Conservation (phyloP, 1,140 invertebrate species). For the Bombus huntii region DNA sequence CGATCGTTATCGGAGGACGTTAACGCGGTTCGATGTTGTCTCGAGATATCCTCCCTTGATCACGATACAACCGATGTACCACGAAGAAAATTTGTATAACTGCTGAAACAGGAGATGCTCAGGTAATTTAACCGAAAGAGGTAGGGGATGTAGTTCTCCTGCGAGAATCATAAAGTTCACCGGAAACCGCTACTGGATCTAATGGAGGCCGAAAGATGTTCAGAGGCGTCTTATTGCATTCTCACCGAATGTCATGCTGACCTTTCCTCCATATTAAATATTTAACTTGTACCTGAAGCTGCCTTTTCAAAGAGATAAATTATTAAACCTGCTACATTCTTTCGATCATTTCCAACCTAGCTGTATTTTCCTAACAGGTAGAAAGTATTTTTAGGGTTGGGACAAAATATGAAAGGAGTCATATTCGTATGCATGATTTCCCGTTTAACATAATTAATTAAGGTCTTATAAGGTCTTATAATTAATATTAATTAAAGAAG, state of each 20-base stretch:
- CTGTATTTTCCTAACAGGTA: too few relatives aligned
- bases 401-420: too few relatives aligned
- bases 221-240: not conserved
- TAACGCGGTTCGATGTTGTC: not conserved
- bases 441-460: too few relatives aligned
- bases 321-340: not conserved
- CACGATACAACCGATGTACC: too few relatives aligned
- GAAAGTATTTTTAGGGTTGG: too few relatives aligned
- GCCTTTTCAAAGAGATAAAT: not conserved
- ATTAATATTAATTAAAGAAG: too few relatives aligned
- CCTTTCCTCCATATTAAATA: not conserved
- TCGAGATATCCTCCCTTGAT: too few relatives aligned
- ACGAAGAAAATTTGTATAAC: not conserved
- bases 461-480: too few relatives aligned
- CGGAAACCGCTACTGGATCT: slow-evolving; percentile 29
- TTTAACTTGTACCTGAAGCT: not conserved
- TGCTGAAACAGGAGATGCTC: not conserved
- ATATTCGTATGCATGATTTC: too few relatives aligned
- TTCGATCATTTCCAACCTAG: too few relatives aligned
- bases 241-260: not conserved
- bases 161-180: slow-evolving; percentile 16
- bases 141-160: not conserved
- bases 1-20: not conserved
- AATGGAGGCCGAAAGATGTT: slow-evolving; percentile 20
- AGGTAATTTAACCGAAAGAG: slow-evolving; percentile 5